These are phyloP conservation scores for Rhopalosiphum nymphaeae DNA, from an alignment of 2,888 invertebrate species.

Conservation along the genomic window DNA sequence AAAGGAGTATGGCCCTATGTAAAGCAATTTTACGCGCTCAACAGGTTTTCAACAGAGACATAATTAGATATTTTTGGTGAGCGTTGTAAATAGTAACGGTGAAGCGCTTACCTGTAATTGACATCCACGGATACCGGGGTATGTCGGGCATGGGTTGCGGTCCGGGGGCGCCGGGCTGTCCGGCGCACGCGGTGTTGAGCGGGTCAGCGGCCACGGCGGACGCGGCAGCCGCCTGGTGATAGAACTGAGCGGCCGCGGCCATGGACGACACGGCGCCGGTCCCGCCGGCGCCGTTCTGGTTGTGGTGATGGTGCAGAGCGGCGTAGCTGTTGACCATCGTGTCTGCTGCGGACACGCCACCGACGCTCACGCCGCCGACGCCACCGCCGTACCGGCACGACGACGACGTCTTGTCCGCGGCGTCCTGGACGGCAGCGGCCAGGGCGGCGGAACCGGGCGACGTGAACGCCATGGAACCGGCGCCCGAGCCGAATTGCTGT, in stretches of 20 bases:
- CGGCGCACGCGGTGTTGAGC: slow-evolving; percentile 81
- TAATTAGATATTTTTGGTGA: neutral
- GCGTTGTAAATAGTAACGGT: neutral
- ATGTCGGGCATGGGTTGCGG: slow-evolving; percentile 92
- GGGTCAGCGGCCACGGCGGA: slow-evolving; percentile 83
- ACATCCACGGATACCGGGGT: slow-evolving; percentile 96
- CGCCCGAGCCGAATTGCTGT: slow-evolving; percentile 78
- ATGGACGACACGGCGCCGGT: slow-evolving; percentile 78
- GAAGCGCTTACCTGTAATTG: slow-evolving; percentile 86
- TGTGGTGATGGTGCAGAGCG: slow-evolving; percentile 79
- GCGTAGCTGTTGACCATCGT: slow-evolving; percentile 86
- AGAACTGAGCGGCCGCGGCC: slow-evolving; percentile 83
- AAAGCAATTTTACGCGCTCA: neutral
- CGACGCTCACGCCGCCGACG: slow-evolving; percentile 75
- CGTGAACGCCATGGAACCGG: slow-evolving; percentile 76
- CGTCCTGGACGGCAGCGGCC: slow-evolving; percentile 78
- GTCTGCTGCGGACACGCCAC: slow-evolving; percentile 77
- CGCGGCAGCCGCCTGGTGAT: slow-evolving; percentile 85
- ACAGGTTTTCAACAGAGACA: neutral
- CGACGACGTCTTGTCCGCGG: slow-evolving; percentile 84
- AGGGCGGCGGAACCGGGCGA: slow-evolving; percentile 74
- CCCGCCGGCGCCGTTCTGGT: slow-evolving; percentile 76
- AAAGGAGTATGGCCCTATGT: too few relatives aligned
- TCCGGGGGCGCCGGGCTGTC: slow-evolving; percentile 77
- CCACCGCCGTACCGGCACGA: slow-evolving; percentile 82